phyloP scores from a whole-genome alignment of 2,888 invertebrate genomes.

The Alloscopus bannaensis region DNA sequence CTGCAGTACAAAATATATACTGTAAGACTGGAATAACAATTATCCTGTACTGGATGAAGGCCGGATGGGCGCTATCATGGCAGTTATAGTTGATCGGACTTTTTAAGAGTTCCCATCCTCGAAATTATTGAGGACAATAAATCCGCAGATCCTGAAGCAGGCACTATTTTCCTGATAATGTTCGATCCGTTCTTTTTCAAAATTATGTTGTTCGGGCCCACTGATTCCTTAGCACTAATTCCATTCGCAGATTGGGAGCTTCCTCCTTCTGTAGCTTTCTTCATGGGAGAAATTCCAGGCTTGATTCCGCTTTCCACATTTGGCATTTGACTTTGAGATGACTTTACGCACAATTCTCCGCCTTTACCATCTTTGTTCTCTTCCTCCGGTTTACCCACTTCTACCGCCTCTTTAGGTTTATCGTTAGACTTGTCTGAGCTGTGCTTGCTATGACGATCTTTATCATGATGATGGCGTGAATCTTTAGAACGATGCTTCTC shows the following conservation, averaged over 20 bases:
- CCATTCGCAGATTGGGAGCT: background rate
- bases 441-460: slow-evolving; percentile 46
- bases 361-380: slow-evolving; percentile 5
- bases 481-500: slow-evolving; percentile 55
- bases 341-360: slow-evolving; percentile 9
- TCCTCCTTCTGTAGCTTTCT: slow-evolving; percentile 3
- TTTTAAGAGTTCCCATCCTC: slow-evolving; percentile 67
- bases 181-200: slow-evolving; percentile 71
- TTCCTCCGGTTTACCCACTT: background rate
- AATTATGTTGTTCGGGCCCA: slow-evolving; percentile 66
- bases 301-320: slow-evolving; percentile 17
- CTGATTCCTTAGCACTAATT: background rate
- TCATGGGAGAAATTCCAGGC: slow-evolving; percentile 33
- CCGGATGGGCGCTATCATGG: slow-evolving; percentile 9
- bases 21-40: slow-evolving; percentile 24
- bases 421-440: slow-evolving; percentile 42
- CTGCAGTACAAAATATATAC: no score
- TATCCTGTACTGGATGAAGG: slow-evolving; percentile 14
- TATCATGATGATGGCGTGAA: slow-evolving; percentile 49
- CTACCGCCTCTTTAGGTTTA: slow-evolving; percentile 40
- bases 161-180: slow-evolving; percentile 66
- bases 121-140: slow-evolving; percentile 69
- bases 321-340: background rate
- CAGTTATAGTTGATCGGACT: slow-evolving; percentile 58
- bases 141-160: slow-evolving; percentile 68